Conservation (phyloP, 2,888 invertebrate genomes). For the Synergus itoensis region DNA sequence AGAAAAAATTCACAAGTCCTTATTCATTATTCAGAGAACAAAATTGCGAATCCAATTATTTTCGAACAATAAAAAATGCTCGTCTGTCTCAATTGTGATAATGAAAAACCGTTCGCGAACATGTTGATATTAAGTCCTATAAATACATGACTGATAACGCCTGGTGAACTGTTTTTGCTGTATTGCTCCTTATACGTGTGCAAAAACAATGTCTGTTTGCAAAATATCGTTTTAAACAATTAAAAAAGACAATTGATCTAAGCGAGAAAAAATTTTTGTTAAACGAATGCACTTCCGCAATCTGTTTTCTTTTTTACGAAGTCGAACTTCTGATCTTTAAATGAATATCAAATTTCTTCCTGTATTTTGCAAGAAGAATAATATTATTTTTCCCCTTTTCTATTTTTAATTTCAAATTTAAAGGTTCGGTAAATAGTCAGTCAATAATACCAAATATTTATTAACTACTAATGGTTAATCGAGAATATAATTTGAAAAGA, state of each 20-base stretch:
- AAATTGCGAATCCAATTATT: background rate
- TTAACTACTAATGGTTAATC: too few relatives aligned
- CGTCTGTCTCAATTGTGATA: conserved; percentile 23
- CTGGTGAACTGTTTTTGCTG: conserved; percentile 39
- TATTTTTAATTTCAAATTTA: background rate
- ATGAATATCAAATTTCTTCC: background rate
- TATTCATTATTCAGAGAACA: background rate
- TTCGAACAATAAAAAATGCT: conserved; percentile 11
- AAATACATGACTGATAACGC: conserved; percentile 60
- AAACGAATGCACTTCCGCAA: background rate
- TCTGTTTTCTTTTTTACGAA: background rate
- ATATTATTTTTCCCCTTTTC: background rate
- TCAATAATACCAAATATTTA: too few relatives aligned
- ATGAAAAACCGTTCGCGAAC: conserved; percentile 30
- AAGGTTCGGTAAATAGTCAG: too few relatives aligned
- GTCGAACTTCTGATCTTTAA: background rate
- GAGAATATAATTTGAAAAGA: too few relatives aligned
- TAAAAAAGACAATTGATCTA: conserved; percentile 17
- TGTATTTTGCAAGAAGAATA: background rate
- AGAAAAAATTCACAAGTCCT: background rate
- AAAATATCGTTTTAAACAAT: conserved; percentile 52
- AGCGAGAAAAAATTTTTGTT: background rate
- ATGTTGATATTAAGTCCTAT: conserved; percentile 50
- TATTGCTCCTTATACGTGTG: conserved; percentile 41
- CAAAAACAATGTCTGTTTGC: conserved; percentile 45